Conservation (phyloP, 1,140 invertebrate species). For the Sitophilus oryzae region DNA sequence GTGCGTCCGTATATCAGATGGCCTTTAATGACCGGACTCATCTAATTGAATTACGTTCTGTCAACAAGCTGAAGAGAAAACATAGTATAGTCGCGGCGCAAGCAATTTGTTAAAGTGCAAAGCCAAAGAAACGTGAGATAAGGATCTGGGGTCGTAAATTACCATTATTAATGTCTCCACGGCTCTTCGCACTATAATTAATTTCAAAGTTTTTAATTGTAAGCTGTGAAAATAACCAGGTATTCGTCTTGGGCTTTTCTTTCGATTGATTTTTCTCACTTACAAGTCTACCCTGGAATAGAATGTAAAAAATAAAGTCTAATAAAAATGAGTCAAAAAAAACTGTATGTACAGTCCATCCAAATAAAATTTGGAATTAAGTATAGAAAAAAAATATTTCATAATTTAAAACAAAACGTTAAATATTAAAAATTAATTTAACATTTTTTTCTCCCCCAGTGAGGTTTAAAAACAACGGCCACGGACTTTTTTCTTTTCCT, state of each 20-base stretch:
- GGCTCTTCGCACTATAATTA: slow-evolving; percentile 26
- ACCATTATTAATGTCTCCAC: slow-evolving; percentile 28
- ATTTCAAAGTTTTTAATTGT: slow-evolving; percentile 28
- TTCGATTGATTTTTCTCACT: slow-evolving; percentile 5
- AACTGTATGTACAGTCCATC: no score
- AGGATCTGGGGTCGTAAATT: slow-evolving; percentile 27
- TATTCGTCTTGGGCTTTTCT: slow-evolving; percentile 14
- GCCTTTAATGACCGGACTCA: slow-evolving; percentile 3
- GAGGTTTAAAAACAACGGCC: no score
- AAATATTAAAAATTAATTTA: no score
- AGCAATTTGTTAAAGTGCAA: slow-evolving; percentile 30
- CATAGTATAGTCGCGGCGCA: slow-evolving; percentile 24
- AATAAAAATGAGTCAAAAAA: no score
- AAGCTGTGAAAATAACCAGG: slow-evolving; percentile 3
- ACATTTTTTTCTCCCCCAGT: no score
- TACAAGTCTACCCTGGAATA: no score
- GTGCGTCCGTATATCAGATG: background rate
- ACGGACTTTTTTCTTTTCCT: no score
- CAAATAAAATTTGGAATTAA: no score
- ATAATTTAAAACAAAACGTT: no score
- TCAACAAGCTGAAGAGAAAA: slow-evolving; percentile 22
- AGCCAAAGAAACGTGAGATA: slow-evolving; percentile 30
- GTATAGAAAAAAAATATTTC: no score
- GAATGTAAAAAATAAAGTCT: no score
- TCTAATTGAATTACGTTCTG: slow-evolving; percentile 23